Percentiles rank a stretch among this genome's conserved stretches.
These are phyloP conservation scores for Ptychoptera contaminata DNA, from an alignment of 2,888 invertebrate species.

Conservation along the genomic window DNA sequence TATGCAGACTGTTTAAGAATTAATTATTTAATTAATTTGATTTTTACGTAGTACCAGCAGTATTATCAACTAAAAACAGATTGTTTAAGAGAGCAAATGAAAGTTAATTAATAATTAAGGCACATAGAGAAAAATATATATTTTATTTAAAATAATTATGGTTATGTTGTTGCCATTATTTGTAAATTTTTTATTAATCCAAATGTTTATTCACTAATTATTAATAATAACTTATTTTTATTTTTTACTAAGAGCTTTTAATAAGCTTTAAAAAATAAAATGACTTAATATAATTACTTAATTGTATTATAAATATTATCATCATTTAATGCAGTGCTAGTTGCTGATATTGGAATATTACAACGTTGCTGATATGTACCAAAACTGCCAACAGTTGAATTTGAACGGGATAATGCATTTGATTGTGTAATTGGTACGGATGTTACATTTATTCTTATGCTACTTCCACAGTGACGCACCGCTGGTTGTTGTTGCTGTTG, in stretches of 20 bases:
- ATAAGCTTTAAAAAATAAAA: not conserved
- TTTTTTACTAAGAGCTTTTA: not conserved
- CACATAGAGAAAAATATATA: too few relatives aligned
- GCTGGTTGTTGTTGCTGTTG: not conserved
- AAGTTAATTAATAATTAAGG: too few relatives aligned
- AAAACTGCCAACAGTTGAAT: not conserved
- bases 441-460: slow-evolving; percentile 25
- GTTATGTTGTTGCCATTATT: not conserved
- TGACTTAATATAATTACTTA: slow-evolving; percentile 23
- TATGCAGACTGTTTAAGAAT: too few relatives aligned
- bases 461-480: slow-evolving; percentile 16
- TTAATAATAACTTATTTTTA: not conserved
- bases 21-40: too few relatives aligned
- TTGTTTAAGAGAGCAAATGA: too few relatives aligned
- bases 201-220: not conserved
- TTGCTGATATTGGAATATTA: not conserved
- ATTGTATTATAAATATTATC: slow-evolving; percentile 33
- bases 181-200: not conserved
- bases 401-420: not conserved
- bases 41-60: too few relatives aligned
- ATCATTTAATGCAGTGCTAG: slow-evolving; percentile 8
- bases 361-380: not conserved
- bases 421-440: slow-evolving; percentile 19
- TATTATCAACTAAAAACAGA: too few relatives aligned
- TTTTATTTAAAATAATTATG: too few relatives aligned